Evolutionary conservation across 2,888 invertebrate genomes (phyloP), one percentile per base, ranked within the genome.

Genomic region (Oligia strigilis): DNA sequence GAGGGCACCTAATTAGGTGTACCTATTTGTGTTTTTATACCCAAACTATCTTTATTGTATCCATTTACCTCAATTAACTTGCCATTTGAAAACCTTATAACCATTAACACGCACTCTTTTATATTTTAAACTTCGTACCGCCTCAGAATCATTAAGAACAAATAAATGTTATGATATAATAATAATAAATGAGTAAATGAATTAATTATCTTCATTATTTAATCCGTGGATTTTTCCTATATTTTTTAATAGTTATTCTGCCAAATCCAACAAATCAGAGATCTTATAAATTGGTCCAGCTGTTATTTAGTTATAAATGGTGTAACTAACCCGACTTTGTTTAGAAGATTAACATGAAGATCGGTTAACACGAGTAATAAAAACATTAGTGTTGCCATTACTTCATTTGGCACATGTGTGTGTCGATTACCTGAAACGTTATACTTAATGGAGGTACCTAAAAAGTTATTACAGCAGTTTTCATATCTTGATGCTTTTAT

Each of bases 341-440:
- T 40, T 40, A 40, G 5, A 40, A 40, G 40, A 40, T 69, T 29
- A 77, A 58, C 40, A 64, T 19, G n/a, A 64, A 43, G 11, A 58
- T 52, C 46, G n/a, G 23, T 43, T 65, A 60, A 65, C 6, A 23
- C 14, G 9, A 43, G 58, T 77, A 65, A 64, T 72, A 72, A 82
- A 46, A 81, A 70, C 29, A 19, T 43, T 49, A 9, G 8, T 69
- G 14, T 23, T 36, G 4, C 69, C 49, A 60, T 73, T 64, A 70
- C 72, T 60, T 73, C 55, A 81, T 66, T 74, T 71, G 29, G 40
- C 23, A 62, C 71, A 71, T 62, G 64, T 62, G n/a, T 70, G 60
- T 36, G 49, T 29, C 60, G 9, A 60, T 71, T 80, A 55, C 60
- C 60, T 36, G 36, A 81, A 77, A 72, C 23, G 40, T 67, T 69